Conservation (phyloP, 2,888 invertebrate genomes). For the Polydesmus complanatus region DNA sequence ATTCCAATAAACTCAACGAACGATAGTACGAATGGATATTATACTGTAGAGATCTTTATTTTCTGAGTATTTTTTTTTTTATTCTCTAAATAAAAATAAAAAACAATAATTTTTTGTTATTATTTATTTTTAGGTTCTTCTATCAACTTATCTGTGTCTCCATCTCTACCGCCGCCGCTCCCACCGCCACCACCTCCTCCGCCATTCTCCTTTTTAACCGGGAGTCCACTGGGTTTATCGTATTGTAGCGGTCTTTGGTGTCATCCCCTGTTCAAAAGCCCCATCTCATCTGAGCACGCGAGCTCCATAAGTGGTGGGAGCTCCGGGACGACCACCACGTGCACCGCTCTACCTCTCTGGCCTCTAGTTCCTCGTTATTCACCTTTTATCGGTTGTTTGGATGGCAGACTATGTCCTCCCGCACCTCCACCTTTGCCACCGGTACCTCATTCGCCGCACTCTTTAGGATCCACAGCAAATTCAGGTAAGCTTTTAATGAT, state of each 20-base stretch:
- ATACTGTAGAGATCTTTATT: too few relatives aligned
- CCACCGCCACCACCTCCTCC: background rate
- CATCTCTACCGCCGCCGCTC: background rate
- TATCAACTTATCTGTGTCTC: background rate
- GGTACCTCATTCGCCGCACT: background rate
- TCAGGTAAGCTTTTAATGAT: slow-evolving; percentile 2
- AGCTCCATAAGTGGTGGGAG: background rate
- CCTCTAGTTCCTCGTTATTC: slow-evolving; percentile 12
- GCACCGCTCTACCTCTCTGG: slow-evolving; percentile 8
- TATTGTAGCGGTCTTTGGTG: slow-evolving; percentile 14
- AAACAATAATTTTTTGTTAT: too few relatives aligned
- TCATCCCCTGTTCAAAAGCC: slow-evolving; percentile 11
- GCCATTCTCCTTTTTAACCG: background rate
- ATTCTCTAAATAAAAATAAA: too few relatives aligned
- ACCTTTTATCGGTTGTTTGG: slow-evolving; percentile 13
- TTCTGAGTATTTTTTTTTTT: too few relatives aligned
- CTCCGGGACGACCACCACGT: background rate
- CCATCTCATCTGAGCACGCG: background rate
- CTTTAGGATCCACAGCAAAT: background rate
- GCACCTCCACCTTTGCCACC: background rate
- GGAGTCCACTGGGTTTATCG: slow-evolving; percentile 8
- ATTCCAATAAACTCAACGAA: too few relatives aligned
- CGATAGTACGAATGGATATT: too few relatives aligned
- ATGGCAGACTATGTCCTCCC: slow-evolving; percentile 9
- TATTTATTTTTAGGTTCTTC: background rate